phyloP scores from a whole-genome alignment of 35 echinoderm and acorn worm genomes.

The Patiria miniata region DNA sequence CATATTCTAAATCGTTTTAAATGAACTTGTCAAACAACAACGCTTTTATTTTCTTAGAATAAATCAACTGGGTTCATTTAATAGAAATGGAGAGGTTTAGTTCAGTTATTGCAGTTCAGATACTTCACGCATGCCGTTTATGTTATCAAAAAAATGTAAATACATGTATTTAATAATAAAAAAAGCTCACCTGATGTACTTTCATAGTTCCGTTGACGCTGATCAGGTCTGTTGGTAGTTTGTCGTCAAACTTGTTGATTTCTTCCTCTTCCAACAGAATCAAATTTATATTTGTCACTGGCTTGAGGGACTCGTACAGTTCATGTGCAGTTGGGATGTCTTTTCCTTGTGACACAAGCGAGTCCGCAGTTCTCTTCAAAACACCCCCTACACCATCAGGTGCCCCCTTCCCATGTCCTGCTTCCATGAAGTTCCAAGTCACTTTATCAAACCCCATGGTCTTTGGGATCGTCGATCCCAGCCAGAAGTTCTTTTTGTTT shows the following conservation, averaged over 20 bases:
- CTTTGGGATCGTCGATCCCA: slow-evolving; percentile 36
- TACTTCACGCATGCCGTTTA: no score
- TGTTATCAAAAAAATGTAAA: no score
- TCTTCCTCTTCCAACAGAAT: neutral
- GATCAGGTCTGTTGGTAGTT: slow-evolving; percentile 1
- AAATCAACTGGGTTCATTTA: no score
- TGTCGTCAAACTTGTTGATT: slow-evolving; percentile 34
- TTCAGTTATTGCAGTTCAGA: no score
- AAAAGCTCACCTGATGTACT: slow-evolving; percentile 38
- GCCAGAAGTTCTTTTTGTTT: slow-evolving; percentile 58
- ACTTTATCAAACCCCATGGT: slow-evolving; percentile 11
- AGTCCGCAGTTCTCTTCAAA: slow-evolving; percentile 38
- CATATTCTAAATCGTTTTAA: no score
- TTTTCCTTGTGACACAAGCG: slow-evolving; percentile 27
- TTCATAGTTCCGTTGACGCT: slow-evolving; percentile 37
- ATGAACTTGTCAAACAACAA: no score
- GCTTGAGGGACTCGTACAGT: neutral
- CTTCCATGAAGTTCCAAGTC: slow-evolving; percentile 34
- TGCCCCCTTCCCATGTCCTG: slow-evolving; percentile 52
- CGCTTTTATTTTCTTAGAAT: no score
- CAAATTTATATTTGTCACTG: neutral
- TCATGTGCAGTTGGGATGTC: slow-evolving; percentile 15
- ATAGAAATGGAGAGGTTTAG: no score
- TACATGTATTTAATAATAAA: slow-evolving; percentile 10
- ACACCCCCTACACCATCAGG: slow-evolving; percentile 47